Evolutionary conservation across 2,113 vertebrate genomes (phyloP).

Genomic region (Lepisosteus oculatus): DNA sequence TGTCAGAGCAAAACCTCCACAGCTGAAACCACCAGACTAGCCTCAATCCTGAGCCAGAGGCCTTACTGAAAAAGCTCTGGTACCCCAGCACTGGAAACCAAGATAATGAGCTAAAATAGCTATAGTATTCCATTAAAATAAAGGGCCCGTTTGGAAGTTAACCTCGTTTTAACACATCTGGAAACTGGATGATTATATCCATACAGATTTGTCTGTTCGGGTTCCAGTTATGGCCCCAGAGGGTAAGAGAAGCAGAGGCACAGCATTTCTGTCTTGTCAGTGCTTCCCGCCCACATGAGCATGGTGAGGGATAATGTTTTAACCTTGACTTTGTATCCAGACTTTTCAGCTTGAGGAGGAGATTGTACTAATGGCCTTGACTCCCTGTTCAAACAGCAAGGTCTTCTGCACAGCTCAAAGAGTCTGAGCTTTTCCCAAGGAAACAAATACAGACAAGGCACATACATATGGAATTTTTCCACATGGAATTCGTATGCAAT

Average conservation of each 20-base stretch:
- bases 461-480: neutral
- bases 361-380: neutral
- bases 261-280: neutral
- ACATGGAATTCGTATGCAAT: neutral
- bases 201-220: neutral
- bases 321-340: neutral
- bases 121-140: neutral
- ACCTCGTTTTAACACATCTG: neutral
- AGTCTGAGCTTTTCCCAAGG: neutral
- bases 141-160: neutral
- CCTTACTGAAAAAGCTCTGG: too few species aligned
- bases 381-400: neutral
- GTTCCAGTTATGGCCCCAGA: neutral
- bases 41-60: too few species aligned
- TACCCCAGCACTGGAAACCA: too few species aligned
- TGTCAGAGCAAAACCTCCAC: too few species aligned
- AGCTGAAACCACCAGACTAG: too few species aligned
- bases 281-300: neutral
- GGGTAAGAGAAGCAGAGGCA: neutral
- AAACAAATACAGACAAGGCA: neutral
- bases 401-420: neutral
- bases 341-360: neutral
- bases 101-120: neutral
- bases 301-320: neutral
- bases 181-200: too few species aligned